These are phyloP conservation scores for Petrocephalus schoutedeni DNA, from an alignment of 2,797 vertebrate genomes.

Conservation along the genomic window DNA sequence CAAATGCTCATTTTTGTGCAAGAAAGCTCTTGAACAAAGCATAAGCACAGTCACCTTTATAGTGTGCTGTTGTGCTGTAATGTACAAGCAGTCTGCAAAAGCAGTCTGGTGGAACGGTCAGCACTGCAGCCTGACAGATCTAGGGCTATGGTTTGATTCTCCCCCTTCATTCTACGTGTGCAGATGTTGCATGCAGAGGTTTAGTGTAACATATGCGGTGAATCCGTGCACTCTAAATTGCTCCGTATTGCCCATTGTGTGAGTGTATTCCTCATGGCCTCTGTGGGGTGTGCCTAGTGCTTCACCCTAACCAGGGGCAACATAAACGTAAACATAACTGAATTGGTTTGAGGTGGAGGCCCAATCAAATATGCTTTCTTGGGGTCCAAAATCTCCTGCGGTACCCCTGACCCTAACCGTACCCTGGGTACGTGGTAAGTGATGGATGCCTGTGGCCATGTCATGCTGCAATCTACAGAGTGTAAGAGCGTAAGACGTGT, in stretches of 20 bases:
- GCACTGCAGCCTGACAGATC: background rate
- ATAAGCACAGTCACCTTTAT: background rate
- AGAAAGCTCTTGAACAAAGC: background rate
- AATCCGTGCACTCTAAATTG: background rate
- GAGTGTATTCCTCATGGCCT: background rate
- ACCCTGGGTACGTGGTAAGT: background rate
- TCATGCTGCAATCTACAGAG: background rate
- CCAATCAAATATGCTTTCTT: background rate
- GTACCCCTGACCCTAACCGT: background rate
- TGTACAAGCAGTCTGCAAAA: background rate
- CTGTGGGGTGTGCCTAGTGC: background rate
- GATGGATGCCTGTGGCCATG: background rate
- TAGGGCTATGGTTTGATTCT: background rate
- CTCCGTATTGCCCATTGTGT: background rate
- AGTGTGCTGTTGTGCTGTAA: background rate
- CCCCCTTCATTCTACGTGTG: background rate
- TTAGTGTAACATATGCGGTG: background rate
- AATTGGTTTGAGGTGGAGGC: background rate
- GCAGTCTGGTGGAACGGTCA: background rate
- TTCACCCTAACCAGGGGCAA: background rate
- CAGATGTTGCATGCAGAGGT: background rate
- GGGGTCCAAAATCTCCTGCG: background rate
- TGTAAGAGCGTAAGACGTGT: background rate
- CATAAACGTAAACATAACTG: background rate
- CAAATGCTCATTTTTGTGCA: background rate